Evolutionary conservation across 2,888 invertebrate genomes (phyloP).

Genomic region (Rhaphigaster nebulosa): DNA sequence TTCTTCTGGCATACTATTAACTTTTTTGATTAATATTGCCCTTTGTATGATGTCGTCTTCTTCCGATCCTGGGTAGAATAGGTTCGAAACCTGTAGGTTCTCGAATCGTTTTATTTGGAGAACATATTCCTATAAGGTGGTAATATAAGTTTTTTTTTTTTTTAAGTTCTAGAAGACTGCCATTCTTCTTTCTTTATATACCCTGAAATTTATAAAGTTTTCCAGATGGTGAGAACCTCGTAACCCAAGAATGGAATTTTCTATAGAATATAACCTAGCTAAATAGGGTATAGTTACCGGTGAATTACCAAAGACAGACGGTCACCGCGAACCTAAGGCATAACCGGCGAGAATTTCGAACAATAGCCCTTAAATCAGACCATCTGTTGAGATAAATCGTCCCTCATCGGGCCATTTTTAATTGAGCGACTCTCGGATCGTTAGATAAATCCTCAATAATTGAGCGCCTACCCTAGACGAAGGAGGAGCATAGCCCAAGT

Average conservation of each 20-base stretch:
- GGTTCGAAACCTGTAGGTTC: too few relatives aligned
- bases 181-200: background rate
- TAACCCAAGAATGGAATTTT: background rate
- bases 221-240: background rate
- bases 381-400: constrained; percentile 22
- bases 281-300: background rate
- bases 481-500: background rate
- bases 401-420: constrained; percentile 47
- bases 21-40: too few relatives aligned
- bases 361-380: constrained; percentile 52
- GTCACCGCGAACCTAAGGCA: background rate
- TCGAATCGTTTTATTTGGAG: too few relatives aligned
- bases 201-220: background rate
- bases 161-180: too few relatives aligned
- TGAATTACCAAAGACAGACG: background rate
- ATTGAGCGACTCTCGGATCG: constrained; percentile 19
- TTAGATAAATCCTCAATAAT: constrained; percentile 52
- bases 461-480: background rate
- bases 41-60: too few relatives aligned
- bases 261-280: background rate
- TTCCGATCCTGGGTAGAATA: too few relatives aligned
- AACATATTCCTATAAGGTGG: too few relatives aligned
- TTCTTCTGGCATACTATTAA: too few relatives aligned
- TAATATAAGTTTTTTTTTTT: too few relatives aligned
- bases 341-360: background rate